Conservation (phyloP, 2,113 vertebrate genomes). For the Agapornis roseicollis region DNA sequence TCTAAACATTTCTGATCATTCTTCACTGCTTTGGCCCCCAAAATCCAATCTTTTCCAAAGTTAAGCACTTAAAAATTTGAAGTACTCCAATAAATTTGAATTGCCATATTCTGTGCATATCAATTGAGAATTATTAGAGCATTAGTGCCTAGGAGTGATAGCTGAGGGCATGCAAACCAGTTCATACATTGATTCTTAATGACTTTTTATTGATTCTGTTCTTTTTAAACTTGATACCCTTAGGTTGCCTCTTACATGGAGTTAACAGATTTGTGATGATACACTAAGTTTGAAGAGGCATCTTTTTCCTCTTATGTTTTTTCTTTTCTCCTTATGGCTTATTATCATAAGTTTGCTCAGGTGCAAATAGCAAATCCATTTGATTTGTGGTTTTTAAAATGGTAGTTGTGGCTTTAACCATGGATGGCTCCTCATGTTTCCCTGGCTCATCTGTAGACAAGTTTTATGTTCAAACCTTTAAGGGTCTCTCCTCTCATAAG, state of each 20-base stretch:
- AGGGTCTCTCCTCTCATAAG: background rate
- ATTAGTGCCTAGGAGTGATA: slow-evolving; percentile 72
- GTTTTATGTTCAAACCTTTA: slow-evolving; percentile 27
- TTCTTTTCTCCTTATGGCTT: background rate
- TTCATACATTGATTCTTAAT: slow-evolving; percentile 79
- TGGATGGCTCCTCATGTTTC: background rate
- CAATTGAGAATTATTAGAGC: slow-evolving; percentile 77
- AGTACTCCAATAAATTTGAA: slow-evolving; percentile 79
- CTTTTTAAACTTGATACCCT: slow-evolving; percentile 73
- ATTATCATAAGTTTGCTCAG: background rate
- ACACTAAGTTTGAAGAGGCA: background rate
- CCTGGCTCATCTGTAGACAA: background rate
- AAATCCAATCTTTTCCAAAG: slow-evolving; percentile 74
- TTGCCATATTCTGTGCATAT: slow-evolving; percentile 77
- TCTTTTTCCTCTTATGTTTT: background rate
- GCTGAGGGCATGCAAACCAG: slow-evolving; percentile 72
- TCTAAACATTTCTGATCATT: slow-evolving; percentile 69
- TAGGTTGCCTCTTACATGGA: slow-evolving; percentile 61
- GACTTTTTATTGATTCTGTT: slow-evolving; percentile 77
- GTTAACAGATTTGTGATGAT: slow-evolving; percentile 29
- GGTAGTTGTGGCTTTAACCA: background rate
- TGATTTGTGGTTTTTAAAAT: slow-evolving; percentile 20
- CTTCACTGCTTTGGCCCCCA: slow-evolving; percentile 45
- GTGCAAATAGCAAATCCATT: slow-evolving; percentile 19
- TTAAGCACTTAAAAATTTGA: slow-evolving; percentile 76